Conservation (phyloP, 2,113 vertebrate genomes). For the Epinephelus fuscoguttatus region DNA sequence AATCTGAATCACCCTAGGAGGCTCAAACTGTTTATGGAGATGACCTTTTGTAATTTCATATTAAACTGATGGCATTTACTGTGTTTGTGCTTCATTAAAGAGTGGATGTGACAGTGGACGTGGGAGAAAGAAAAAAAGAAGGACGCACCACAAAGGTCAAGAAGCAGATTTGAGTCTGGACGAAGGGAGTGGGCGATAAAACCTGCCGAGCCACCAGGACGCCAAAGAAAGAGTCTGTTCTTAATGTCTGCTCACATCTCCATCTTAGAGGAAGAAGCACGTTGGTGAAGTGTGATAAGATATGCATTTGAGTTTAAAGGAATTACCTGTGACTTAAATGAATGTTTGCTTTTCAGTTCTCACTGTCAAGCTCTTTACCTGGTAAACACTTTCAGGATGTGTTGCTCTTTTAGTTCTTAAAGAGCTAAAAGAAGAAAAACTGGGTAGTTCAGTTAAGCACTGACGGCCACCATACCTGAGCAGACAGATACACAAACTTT, state of each 20-base stretch:
- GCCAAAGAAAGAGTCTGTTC: background rate
- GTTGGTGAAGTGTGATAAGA: background rate
- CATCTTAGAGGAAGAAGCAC: background rate
- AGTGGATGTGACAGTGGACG: conserved; percentile 9
- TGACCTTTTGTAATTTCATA: conserved; percentile 37
- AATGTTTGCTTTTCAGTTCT: background rate
- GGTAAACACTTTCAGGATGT: too few species aligned
- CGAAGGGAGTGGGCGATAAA: conserved; percentile 16
- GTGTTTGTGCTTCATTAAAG: conserved; percentile 13
- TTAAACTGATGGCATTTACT: conserved; percentile 29
- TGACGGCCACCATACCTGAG: too few species aligned
- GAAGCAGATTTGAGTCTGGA: conserved; percentile 28
- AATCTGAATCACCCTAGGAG: conserved; percentile 1
- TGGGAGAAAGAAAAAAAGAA: background rate
- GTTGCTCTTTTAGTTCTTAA: too few species aligned
- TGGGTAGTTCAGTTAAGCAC: too few species aligned
- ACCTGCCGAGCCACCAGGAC: conserved; percentile 31
- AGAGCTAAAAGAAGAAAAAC: too few species aligned
- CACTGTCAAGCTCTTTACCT: background rate
- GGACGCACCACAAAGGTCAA: conserved; percentile 40
- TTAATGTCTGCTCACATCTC: background rate
- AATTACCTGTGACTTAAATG: background rate
- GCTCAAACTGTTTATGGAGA: conserved; percentile 17
- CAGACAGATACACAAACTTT: too few species aligned
- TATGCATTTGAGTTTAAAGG: background rate